Evolutionary conservation across 2,797 vertebrate genomes (phyloP).

Genomic region (Cebuella pygmaea): DNA sequence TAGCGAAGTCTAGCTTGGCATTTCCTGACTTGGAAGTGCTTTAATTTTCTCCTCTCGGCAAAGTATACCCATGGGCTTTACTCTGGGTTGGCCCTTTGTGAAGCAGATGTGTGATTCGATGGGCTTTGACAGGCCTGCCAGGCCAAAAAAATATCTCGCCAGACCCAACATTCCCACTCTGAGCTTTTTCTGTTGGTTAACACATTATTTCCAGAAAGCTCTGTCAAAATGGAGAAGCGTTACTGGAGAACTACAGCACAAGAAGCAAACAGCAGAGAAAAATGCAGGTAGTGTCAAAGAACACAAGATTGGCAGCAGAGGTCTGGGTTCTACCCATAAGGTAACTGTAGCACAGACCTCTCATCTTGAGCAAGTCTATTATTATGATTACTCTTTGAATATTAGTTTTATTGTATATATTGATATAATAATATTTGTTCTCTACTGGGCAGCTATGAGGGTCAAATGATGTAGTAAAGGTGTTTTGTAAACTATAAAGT

Average conservation of each 20-base stretch:
- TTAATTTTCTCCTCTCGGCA: constrained; percentile 65
- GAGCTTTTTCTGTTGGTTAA: constrained; percentile 45
- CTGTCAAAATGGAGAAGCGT: constrained; percentile 45
- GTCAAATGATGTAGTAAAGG: background rate
- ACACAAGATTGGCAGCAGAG: background rate
- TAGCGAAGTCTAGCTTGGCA: constrained; percentile 55
- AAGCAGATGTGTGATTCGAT: constrained; percentile 61
- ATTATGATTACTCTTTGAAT: background rate
- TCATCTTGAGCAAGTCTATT: background rate
- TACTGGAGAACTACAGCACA: background rate
- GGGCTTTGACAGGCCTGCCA: constrained; percentile 57
- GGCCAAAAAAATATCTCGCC: constrained; percentile 6
- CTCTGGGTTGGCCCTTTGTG: constrained; percentile 47
- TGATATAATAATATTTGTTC: background rate
- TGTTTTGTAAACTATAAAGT: background rate
- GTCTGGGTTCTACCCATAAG: background rate
- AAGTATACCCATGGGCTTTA: constrained; percentile 48
- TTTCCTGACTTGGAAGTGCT: constrained; percentile 73
- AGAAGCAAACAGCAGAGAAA: background rate
- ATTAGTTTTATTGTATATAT: background rate
- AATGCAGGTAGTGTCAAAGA: background rate
- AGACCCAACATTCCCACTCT: background rate
- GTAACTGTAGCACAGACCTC: background rate
- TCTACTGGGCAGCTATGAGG: background rate
- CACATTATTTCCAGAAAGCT: constrained; percentile 53